phyloP scores from a whole-genome alignment of 2,113 vertebrate species.

The Oncorhynchus clarkii region DNA sequence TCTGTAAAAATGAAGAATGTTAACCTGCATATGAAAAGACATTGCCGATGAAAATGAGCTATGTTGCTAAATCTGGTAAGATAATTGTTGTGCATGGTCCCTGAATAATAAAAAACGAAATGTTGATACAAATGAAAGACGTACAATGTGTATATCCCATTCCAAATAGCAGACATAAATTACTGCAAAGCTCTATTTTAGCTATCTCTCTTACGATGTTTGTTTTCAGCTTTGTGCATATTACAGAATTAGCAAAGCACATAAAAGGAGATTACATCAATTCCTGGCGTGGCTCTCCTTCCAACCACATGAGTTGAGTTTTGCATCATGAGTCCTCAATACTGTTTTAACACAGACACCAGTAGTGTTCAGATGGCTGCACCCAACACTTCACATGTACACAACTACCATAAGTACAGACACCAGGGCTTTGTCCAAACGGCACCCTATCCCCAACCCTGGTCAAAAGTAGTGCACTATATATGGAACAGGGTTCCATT shows the following conservation, averaged over 20 bases:
- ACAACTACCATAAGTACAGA: background rate
- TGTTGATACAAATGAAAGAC: background rate
- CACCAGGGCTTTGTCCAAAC: background rate
- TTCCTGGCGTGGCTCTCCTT: background rate
- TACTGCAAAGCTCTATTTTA: background rate
- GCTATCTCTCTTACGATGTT: background rate
- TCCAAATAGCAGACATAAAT: background rate
- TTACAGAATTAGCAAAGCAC: background rate
- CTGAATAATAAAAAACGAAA: background rate
- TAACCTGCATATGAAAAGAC: too few relatives aligned
- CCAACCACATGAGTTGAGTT: background rate
- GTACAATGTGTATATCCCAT: background rate
- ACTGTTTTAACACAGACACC: background rate
- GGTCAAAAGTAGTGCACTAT: too few relatives aligned
- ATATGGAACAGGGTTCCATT: too few relatives aligned
- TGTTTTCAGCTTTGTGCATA: background rate
- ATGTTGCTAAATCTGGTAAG: too few relatives aligned
- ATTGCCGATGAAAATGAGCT: too few relatives aligned
- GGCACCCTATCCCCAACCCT: too few relatives aligned
- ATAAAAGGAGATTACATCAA: background rate
- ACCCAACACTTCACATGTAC: too few relatives aligned
- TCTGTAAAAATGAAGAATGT: background rate
- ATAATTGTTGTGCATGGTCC: too few relatives aligned
- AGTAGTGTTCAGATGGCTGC: background rate
- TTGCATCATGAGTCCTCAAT: background rate